phyloP scores from a whole-genome alignment of 2,113 vertebrate species.

The Barnardius zonarius region DNA sequence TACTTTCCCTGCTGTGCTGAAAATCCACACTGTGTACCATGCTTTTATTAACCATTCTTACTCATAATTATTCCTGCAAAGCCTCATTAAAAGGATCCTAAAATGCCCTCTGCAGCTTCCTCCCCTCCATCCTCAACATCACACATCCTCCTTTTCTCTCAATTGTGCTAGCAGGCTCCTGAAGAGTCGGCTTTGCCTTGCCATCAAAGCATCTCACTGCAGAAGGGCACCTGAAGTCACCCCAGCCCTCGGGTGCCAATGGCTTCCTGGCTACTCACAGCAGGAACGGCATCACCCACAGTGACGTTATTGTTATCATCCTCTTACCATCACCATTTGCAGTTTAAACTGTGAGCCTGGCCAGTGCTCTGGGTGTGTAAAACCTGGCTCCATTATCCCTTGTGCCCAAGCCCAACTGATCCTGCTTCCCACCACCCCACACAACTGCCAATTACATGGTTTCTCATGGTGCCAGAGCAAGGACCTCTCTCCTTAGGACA shows the following conservation, averaged over 20 bases:
- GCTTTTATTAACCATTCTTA: not conserved
- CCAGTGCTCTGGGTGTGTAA: not conserved
- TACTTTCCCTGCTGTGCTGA: not conserved
- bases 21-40: accelerated
- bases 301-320: not conserved
- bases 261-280: not conserved
- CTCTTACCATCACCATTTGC: not conserved
- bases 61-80: not conserved
- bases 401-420: accelerated
- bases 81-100: not conserved
- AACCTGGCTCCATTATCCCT: not conserved
- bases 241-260: accelerated
- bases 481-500: not conserved
- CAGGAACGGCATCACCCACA: not conserved
- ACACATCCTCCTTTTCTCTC: not conserved
- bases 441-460: accelerated
- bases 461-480: not conserved
- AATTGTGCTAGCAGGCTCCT: not conserved
- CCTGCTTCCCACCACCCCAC: not conserved
- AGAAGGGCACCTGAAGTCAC: not conserved
- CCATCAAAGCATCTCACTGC: not conserved
- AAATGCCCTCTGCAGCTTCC: not conserved
- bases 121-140: not conserved
- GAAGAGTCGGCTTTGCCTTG: not conserved
- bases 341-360: not conserved